A percentile compares a stretch with the other conserved stretches of the same genome.
Evolutionary conservation across 92 coral and sea anemone genomes (phyloP).

Genomic region (Palythoa grandis): DNA sequence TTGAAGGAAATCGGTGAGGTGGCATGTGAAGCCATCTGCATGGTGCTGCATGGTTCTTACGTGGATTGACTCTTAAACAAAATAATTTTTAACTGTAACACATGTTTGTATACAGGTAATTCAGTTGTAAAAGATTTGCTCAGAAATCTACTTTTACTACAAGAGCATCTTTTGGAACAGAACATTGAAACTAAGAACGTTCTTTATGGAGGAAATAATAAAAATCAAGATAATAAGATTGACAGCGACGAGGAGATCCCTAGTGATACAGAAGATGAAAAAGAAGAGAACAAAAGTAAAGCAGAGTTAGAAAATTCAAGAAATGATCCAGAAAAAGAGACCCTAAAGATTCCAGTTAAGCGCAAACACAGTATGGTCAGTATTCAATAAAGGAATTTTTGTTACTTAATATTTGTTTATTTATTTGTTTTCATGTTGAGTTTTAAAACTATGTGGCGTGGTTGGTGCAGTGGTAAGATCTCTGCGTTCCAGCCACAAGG

Average conservation of each 20-base stretch:
- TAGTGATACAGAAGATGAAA: constrained; percentile 83
- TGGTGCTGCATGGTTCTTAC: too few relatives aligned
- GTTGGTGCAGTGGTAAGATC: too few relatives aligned
- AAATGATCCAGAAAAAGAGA: constrained; percentile 1
- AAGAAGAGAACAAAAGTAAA: constrained; percentile 52
- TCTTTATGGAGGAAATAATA: constrained; percentile 52
- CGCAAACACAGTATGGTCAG: constrained; percentile 80
- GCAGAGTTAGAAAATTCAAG: constrained; percentile 27
- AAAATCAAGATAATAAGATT: constrained; percentile 34
- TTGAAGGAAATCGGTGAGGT: too few relatives aligned
- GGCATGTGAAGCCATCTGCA: too few relatives aligned
- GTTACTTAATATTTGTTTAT: too few relatives aligned
- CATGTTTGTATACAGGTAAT: constrained; percentile 52
- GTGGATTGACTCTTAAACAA: too few relatives aligned
- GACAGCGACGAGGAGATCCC: constrained; percentile 86
- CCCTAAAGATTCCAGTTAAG: constrained; percentile 70
- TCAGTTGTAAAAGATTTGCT: constrained; percentile 68
- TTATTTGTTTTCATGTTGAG: too few relatives aligned
- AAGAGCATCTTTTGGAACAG: constrained; percentile 80
- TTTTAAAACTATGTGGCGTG: too few relatives aligned
- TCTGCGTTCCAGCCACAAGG: too few relatives aligned
- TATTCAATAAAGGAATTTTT: neutral
- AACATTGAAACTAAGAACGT: constrained; percentile 78
- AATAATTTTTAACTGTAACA: neutral
- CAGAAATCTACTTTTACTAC: constrained; percentile 71